Evolutionary conservation across 2,797 vertebrate species (phyloP).

Genomic region (Sebastes oblongus): DNA sequence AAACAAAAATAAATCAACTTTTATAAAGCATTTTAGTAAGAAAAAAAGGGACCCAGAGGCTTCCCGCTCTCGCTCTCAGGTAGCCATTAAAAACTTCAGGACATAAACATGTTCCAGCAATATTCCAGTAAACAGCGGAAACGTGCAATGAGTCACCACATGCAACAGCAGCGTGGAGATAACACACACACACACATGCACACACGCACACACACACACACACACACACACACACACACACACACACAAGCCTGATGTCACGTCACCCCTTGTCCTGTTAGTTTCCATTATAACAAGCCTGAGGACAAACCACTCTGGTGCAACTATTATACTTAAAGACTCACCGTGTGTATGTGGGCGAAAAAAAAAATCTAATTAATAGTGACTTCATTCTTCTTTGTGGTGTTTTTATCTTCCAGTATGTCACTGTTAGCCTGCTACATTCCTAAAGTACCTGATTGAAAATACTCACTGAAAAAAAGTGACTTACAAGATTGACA

Average conservation of each 20-base stretch:
- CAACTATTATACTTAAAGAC: constrained; percentile 26
- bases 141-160: constrained; percentile 64
- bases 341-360: constrained; percentile 29
- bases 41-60: constrained; percentile 20
- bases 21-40: constrained; percentile 58
- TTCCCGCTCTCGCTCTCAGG: constrained; percentile 69
- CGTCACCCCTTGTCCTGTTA: constrained; percentile 49
- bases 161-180: constrained; percentile 49
- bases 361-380: constrained; percentile 45
- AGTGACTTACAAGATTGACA: too few species aligned
- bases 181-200: constrained; percentile 43
- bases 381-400: constrained; percentile 29
- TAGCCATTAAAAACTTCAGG: constrained; percentile 72
- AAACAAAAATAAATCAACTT: constrained; percentile 61
- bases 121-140: constrained; percentile 76
- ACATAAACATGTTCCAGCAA: constrained; percentile 72
- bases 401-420: constrained; percentile 30
- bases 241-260: constrained; percentile 55
- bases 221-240: constrained; percentile 29
- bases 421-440: not conserved
- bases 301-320: constrained; percentile 43
- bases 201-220: constrained; percentile 33
- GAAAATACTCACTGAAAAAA: too few species aligned
- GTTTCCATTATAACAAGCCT: constrained; percentile 58
- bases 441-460: not conserved